Evolutionary conservation across 1,140 invertebrate genomes (phyloP).

Genomic region (Drosophila virilis): DNA sequence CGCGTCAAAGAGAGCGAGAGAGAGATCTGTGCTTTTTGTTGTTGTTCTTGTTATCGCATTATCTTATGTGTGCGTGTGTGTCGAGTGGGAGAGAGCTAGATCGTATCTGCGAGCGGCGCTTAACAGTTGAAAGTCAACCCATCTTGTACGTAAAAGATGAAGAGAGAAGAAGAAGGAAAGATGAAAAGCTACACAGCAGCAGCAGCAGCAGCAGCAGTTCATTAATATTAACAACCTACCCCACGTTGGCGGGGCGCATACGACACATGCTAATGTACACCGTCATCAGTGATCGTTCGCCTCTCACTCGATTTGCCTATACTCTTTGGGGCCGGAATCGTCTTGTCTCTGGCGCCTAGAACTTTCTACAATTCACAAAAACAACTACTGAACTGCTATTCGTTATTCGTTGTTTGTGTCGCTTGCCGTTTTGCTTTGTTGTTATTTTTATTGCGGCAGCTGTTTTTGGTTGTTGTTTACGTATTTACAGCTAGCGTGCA

Average conservation of each 20-base stretch:
- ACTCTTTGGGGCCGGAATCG: constrained; percentile 15
- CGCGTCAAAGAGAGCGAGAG: not conserved
- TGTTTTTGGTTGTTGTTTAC: constrained; percentile 73
- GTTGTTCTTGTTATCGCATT: constrained; percentile 15
- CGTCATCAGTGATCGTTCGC: constrained; percentile 49
- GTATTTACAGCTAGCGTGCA: constrained; percentile 54
- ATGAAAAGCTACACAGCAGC: constrained; percentile 24
- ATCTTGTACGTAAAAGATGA: not conserved
- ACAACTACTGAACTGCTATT: constrained; percentile 35
- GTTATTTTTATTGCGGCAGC: constrained; percentile 73
- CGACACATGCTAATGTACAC: constrained; percentile 53
- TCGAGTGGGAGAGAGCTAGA: not conserved
- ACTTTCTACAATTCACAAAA: constrained; percentile 50
- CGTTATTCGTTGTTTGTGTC: constrained; percentile 21
- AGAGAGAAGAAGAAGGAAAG: constrained; percentile 1
- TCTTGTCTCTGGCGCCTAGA: constrained; percentile 45
- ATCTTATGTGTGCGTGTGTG: not conserved
- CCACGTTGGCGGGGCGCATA: constrained; percentile 56
- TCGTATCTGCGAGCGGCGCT: constrained; percentile 1
- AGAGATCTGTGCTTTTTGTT: constrained; percentile 7
- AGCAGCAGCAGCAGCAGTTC: constrained; percentile 27
- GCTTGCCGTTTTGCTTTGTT: constrained; percentile 50
- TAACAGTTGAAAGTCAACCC: constrained; percentile 42
- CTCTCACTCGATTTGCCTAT: not conserved
- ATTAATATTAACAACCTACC: constrained; percentile 76